Evolutionary conservation across 2,888 invertebrate species (phyloP).

Genomic region (Acronicta alni): DNA sequence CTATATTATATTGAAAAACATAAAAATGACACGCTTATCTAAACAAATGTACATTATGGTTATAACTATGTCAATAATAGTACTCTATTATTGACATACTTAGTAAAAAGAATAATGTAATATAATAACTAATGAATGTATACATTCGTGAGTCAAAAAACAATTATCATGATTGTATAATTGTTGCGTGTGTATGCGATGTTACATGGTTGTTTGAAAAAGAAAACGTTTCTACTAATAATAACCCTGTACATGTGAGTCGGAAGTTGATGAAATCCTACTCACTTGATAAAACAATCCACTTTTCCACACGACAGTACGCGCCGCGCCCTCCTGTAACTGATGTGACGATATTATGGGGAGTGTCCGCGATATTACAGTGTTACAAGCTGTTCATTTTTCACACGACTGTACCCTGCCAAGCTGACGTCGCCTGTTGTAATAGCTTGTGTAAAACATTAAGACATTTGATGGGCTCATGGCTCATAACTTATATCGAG

Average conservation of each 20-base stretch:
- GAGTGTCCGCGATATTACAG: conserved; percentile 55
- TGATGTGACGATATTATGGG: conserved; percentile 47
- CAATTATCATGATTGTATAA: background rate
- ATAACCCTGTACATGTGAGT: background rate
- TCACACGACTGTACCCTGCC: conserved; percentile 50
- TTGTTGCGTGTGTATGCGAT: background rate
- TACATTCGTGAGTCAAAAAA: too few relatives aligned
- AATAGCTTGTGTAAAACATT: conserved; percentile 17
- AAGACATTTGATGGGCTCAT: too few relatives aligned
- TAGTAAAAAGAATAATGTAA: too few relatives aligned
- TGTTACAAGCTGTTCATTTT: conserved; percentile 49
- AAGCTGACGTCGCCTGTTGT: conserved; percentile 35
- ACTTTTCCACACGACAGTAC: conserved; percentile 52
- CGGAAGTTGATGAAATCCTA: background rate
- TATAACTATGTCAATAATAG: too few relatives aligned
- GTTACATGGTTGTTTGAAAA: background rate
- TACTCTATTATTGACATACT: too few relatives aligned
- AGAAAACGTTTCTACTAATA: background rate
- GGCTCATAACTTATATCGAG: too few relatives aligned
- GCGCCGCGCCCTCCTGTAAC: conserved; percentile 47
- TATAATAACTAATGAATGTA: too few relatives aligned
- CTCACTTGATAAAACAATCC: conserved; percentile 13
- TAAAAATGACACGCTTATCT: too few relatives aligned
- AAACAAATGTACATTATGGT: too few relatives aligned
- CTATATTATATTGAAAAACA: too few relatives aligned